A percentile compares a stretch with the other conserved stretches of the same genome.
These are phyloP conservation scores for Heterodera schachtii DNA, from an alignment of 1,140 invertebrate species.

Conservation along the genomic window DNA sequence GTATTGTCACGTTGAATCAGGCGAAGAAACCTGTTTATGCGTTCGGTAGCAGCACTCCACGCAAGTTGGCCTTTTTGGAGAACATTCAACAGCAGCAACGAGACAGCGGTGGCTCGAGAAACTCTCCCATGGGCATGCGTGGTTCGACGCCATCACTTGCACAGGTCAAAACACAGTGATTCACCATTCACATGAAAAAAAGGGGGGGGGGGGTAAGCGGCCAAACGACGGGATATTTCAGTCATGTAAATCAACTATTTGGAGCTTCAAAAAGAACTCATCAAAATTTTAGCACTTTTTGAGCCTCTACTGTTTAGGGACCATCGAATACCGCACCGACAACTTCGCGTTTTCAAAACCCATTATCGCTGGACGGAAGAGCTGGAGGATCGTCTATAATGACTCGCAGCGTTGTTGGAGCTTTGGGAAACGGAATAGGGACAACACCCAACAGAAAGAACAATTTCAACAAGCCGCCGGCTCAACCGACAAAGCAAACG, in stretches of 20 bases:
- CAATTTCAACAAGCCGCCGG: neutral
- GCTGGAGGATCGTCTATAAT: conserved; percentile 15
- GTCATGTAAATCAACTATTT: neutral
- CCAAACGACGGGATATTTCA: neutral
- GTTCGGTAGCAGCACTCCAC: conserved; percentile 56
- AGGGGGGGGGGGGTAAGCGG: no score
- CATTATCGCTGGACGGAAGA: neutral
- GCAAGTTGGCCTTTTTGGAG: conserved; percentile 54
- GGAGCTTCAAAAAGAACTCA: neutral
- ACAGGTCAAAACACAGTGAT: neutral
- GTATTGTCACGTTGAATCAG: conserved; percentile 25
- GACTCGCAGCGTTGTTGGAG: conserved; percentile 37
- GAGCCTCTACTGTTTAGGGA: neutral
- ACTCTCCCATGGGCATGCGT: neutral
- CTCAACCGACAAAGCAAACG: conserved; percentile 13
- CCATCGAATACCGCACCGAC: conserved; percentile 19
- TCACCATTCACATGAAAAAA: no score
- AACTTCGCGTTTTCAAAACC: conserved; percentile 21
- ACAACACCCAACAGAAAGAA: neutral
- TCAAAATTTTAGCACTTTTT: neutral
- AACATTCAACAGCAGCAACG: conserved; percentile 47
- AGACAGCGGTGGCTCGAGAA: conserved; percentile 12
- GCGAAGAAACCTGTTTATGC: conserved; percentile 48
- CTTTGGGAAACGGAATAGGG: neutral
- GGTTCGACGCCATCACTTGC: conserved; percentile 8